Base-by-base conservation (phyloP, 2,797 vertebrate genomes). In the Meriones psammophilus region DNA sequence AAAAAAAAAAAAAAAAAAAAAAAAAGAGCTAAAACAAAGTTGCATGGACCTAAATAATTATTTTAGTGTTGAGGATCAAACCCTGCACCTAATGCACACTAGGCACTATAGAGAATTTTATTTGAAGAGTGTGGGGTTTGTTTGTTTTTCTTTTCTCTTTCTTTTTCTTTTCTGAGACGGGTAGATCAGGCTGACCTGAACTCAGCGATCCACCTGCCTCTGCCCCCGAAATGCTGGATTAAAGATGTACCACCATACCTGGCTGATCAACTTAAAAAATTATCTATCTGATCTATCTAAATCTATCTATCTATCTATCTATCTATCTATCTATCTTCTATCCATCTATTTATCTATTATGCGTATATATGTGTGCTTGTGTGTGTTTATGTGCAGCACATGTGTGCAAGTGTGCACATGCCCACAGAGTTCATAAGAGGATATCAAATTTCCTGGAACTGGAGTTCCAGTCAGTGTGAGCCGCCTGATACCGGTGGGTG, bases 31-130 rank as follows among this genome's bases (percentile, higher is more conserved):
- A 88, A 92, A 90, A 56, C 18, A 66, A 93, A 89, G 93, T 20
- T 86, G 15, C 12, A 26, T 36, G 54, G 9, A 13, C 28, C 26
- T 26, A n/a, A 77, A 79, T 50, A 64, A 85, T 92, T 64, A 30
- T 66, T 33, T 2, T 56, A 20, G 10, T 62, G 54, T 36, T 62
- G 36, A 50, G 68, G n/a, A 58, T 39, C 85, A 54, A 83, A 64
- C 15, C 42, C 28, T 42, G 42, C 64, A 33, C 20, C 28, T 54
- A 42, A 39, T 58, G 26, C n/a, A 60, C 10, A 50, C 56, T 88
- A 46, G 54, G n/a, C 15, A 74, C 56, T 24, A n/a, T 8, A 46
- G 76, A 76, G 78, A n/a, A 73, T 88, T 93, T 94, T 94, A 86
- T 86, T 69, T 94, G 79, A 74, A 92, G 6, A 36, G 39, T 89